These are phyloP conservation scores for Sebastes steindachneri DNA, from an alignment of 2,797 vertebrate species.

Conservation along the genomic window DNA sequence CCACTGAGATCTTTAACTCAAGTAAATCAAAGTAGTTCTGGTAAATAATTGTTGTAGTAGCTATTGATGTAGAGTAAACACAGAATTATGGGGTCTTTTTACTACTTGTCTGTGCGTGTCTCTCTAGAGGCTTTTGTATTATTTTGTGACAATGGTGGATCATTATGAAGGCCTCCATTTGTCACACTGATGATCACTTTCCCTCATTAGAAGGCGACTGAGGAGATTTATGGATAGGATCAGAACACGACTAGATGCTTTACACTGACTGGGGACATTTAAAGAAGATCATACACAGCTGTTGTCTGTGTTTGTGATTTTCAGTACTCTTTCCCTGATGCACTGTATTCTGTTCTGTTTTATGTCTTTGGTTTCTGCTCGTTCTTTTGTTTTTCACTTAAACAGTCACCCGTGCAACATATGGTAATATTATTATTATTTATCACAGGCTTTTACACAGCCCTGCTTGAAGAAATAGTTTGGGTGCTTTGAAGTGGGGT, in stretches of 20 bases:
- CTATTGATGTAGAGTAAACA: slow-evolving; percentile 24
- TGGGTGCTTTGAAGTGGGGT: not conserved
- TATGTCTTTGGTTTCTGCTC: not conserved
- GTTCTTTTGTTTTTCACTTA: not conserved
- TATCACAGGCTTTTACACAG: not conserved
- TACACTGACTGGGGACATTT: not conserved
- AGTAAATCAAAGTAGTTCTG: slow-evolving; percentile 6
- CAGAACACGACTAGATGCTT: slow-evolving; percentile 5
- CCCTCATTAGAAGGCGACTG: slow-evolving; percentile 5
- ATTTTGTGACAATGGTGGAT: slow-evolving; percentile 33
- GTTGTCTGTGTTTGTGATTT: slow-evolving; percentile 22
- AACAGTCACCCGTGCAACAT: not conserved
- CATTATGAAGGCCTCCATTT: slow-evolving; percentile 10
- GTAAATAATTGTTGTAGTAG: slow-evolving; percentile 11
- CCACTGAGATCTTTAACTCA: not conserved
- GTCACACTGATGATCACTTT: slow-evolving; percentile 21
- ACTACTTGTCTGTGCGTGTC: not conserved
- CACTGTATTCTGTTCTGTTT: not conserved
- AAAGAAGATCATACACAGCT: slow-evolving; percentile 27
- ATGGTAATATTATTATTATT: not conserved
- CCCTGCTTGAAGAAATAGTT: not conserved
- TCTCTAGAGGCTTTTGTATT: slow-evolving; percentile 24
- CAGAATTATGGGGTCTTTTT: not conserved
- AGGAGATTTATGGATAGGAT: slow-evolving; percentile 40
- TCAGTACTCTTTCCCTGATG: not conserved